Percentiles rank a stretch among this genome's conserved stretches.
phyloP scores from a whole-genome alignment of 2,797 vertebrate genomes.

The Champsocephalus esox region DNA sequence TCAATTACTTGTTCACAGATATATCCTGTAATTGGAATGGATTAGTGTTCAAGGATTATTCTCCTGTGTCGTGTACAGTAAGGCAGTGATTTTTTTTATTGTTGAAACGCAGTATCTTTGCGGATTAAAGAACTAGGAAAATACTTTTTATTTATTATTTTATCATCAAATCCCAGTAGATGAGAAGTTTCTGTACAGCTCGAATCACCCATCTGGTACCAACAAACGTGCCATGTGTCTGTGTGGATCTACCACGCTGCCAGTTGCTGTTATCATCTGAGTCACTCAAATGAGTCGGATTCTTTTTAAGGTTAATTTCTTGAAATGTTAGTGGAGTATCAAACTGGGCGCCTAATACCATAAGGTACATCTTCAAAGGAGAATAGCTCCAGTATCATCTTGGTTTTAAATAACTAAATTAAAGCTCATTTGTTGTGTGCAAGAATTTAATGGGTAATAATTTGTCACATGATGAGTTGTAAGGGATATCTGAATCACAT shows the following conservation, averaged over 20 bases:
- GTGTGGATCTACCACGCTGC: conserved; percentile 2
- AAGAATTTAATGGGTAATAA: not conserved
- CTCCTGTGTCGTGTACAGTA: conserved; percentile 16
- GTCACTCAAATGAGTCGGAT: conserved; percentile 2
- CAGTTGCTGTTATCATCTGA: conserved; percentile 21
- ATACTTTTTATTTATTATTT: too few species aligned
- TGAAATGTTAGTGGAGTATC: not conserved
- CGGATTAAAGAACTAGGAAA: conserved; percentile 6
- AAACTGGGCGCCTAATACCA: not conserved
- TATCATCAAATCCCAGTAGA: too few species aligned
- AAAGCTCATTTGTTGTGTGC: too few species aligned
- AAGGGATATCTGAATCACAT: too few species aligned
- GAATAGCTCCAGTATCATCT: not conserved
- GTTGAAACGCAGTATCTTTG: not conserved
- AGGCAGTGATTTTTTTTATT: conserved; percentile 7
- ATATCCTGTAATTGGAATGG: conserved; percentile 80
- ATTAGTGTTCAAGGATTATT: conserved; percentile 60
- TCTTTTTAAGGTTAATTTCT: conserved; percentile 2
- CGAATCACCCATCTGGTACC: too few species aligned
- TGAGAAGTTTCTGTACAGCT: too few species aligned
- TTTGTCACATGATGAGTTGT: not conserved
- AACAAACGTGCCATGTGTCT: not conserved
- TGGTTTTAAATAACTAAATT: too few species aligned
- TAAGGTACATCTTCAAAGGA: not conserved
- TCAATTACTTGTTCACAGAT: conserved; percentile 67